These are phyloP conservation scores for Chunga burmeisteri DNA, from an alignment of 2,113 vertebrate species.

Conservation along the genomic window DNA sequence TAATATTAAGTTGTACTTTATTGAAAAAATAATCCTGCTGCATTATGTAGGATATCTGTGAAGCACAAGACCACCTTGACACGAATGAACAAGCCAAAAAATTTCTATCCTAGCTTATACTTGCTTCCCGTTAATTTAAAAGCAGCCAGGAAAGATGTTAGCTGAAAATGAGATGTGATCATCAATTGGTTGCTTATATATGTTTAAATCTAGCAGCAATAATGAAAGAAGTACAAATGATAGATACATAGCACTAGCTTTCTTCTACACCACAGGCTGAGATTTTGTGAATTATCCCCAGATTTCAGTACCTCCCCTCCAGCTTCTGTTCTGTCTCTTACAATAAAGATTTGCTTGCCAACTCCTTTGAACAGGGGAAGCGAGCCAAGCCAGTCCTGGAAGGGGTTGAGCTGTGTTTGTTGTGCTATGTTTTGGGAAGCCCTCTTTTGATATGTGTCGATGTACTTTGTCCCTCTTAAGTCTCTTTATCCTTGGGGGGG, in stretches of 20 bases:
- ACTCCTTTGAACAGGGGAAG: conserved; percentile 47
- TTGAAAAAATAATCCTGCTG: background rate
- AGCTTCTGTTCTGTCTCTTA: conserved; percentile 68
- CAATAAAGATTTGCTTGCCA: conserved; percentile 63
- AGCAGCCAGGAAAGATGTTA: background rate
- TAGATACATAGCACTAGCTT: background rate
- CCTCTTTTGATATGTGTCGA: conserved; percentile 3
- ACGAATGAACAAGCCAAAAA: background rate
- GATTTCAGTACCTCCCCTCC: conserved; percentile 59
- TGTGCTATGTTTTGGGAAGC: conserved; percentile 41
- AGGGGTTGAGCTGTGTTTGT: conserved; percentile 46
- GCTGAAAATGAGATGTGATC: background rate
- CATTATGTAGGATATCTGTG: background rate
- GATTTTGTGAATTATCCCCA: conserved; percentile 61
- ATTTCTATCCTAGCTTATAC: background rate
- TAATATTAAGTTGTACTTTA: background rate
- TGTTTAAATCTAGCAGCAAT: background rate
- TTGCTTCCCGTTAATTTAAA: background rate
- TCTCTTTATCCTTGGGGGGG: background rate
- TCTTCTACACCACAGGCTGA: conserved; percentile 2
- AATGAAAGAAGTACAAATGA: background rate
- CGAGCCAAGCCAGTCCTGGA: conserved; percentile 54
- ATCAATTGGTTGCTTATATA: background rate
- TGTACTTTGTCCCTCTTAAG: conserved; percentile 27
- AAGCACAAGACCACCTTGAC: background rate